Conservation (phyloP, 2,113 vertebrate species). For the Nannospalax galili region DNA sequence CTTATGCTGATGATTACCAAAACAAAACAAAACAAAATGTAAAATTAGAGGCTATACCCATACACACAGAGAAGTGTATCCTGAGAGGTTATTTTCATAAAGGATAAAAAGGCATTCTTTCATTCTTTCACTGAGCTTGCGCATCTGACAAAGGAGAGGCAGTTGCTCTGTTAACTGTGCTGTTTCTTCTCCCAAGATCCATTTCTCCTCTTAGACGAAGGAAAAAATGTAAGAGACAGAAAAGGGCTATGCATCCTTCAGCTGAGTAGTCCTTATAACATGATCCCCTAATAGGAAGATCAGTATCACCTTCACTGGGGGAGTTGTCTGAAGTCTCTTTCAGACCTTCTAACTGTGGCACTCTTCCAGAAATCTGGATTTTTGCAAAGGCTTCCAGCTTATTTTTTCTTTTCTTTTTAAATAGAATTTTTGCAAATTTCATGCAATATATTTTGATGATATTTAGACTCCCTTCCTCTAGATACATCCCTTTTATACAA, state of each 20-base stretch:
- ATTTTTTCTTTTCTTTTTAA: background rate
- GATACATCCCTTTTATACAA: background rate
- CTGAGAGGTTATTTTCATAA: background rate
- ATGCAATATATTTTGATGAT: no score
- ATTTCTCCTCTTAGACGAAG: background rate
- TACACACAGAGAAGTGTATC: fast-evolving
- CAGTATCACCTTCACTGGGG: background rate
- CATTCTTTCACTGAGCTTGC: background rate
- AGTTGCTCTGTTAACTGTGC: background rate
- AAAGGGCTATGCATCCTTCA: background rate
- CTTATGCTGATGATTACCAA: background rate
- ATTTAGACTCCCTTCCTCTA: no score
- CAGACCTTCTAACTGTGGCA: background rate
- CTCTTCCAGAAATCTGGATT: background rate
- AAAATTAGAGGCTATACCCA: background rate
- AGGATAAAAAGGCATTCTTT: background rate
- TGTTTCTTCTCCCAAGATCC: background rate
- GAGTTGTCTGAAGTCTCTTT: no score
- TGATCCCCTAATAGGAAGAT: background rate
- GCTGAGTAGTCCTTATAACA: background rate
- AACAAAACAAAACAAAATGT: background rate
- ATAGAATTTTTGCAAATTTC: no score
- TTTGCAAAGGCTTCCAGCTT: background rate
- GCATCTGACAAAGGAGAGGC: background rate
- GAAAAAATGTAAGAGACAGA: background rate